Evolutionary conservation across 1,140 invertebrate genomes (phyloP).

Genomic region (Euura saliciscinereae): DNA sequence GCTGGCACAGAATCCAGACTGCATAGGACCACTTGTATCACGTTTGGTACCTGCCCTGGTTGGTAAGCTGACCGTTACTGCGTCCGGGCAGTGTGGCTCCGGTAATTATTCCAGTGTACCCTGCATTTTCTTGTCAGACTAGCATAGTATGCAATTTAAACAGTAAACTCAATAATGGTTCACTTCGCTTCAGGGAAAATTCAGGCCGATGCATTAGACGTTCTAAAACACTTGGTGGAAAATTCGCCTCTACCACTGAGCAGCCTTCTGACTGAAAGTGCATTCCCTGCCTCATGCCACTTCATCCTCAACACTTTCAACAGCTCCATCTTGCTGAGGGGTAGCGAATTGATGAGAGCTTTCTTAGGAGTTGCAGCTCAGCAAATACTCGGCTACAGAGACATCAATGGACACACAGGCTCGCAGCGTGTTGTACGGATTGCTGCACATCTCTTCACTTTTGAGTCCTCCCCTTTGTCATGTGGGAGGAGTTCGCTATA

Average conservation of each 20-base stretch:
- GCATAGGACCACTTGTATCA: slow-evolving; percentile 67
- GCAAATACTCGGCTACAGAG: slow-evolving; percentile 67
- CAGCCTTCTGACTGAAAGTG: slow-evolving; percentile 62
- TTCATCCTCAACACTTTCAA: slow-evolving; percentile 70
- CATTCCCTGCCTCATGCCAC: slow-evolving; percentile 69
- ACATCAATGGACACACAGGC: slow-evolving; percentile 67
- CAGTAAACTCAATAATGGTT: too few species aligned
- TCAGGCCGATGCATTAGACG: slow-evolving; percentile 54
- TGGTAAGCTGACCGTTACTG: slow-evolving; percentile 63
- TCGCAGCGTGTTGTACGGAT: slow-evolving; percentile 74
- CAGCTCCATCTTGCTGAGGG: slow-evolving; percentile 72
- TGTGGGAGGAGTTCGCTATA: too few species aligned
- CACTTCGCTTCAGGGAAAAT: too few species aligned
- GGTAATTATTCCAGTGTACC: slow-evolving; percentile 36
- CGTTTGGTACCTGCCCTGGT: slow-evolving; percentile 75
- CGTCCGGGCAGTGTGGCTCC: slow-evolving; percentile 47
- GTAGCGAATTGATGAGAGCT: slow-evolving; percentile 76
- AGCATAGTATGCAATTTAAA: slow-evolving; percentile 27
- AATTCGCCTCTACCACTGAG: slow-evolving; percentile 66
- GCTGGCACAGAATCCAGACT: slow-evolving; percentile 68
- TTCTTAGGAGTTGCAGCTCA: slow-evolving; percentile 72
- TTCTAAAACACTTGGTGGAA: slow-evolving; percentile 67
- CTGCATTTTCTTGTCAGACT: slow-evolving; percentile 25
- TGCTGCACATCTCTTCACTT: slow-evolving; percentile 73
- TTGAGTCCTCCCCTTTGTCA: slow-evolving; percentile 33